These are phyloP conservation scores for Brachystomella parvula DNA, from an alignment of 1,140 invertebrate genomes.

Conservation along the genomic window DNA sequence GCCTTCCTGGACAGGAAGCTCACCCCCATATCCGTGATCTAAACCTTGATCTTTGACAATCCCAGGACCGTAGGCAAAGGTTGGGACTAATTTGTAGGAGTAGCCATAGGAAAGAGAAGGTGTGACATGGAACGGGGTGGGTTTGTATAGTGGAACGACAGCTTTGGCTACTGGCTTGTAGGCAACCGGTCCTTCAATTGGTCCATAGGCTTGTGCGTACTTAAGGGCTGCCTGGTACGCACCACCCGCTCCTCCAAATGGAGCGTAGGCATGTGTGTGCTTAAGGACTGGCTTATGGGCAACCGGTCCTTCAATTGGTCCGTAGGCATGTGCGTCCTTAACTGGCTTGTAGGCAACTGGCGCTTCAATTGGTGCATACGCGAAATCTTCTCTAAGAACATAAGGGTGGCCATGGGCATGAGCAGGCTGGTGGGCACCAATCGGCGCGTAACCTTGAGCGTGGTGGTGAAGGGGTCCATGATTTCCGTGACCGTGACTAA, in stretches of 20 bases:
- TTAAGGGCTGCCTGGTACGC: no score
- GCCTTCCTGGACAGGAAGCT: background rate
- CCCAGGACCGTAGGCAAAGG: background rate
- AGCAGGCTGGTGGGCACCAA: no score
- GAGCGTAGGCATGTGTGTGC: background rate
- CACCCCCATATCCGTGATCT: background rate
- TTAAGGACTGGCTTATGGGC: background rate
- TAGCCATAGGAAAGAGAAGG: conserved; percentile 37
- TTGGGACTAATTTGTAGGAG: conserved; percentile 33
- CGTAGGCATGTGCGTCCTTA: background rate
- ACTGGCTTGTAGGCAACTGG: no score
- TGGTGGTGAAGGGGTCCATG: conserved; percentile 10
- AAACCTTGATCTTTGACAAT: background rate
- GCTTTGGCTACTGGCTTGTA: background rate
- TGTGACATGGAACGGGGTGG: conserved; percentile 9
- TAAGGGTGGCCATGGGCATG: no score
- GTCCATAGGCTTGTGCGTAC: background rate
- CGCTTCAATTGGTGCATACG: background rate
- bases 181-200: background rate
- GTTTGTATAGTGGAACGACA: background rate
- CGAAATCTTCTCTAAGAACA: background rate
- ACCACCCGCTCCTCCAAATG: no score
- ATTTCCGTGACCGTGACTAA: background rate
- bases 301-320: background rate
- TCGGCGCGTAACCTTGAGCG: background rate